phyloP scores from a whole-genome alignment of 1,140 invertebrate species.

The Nomia melanderi region DNA sequence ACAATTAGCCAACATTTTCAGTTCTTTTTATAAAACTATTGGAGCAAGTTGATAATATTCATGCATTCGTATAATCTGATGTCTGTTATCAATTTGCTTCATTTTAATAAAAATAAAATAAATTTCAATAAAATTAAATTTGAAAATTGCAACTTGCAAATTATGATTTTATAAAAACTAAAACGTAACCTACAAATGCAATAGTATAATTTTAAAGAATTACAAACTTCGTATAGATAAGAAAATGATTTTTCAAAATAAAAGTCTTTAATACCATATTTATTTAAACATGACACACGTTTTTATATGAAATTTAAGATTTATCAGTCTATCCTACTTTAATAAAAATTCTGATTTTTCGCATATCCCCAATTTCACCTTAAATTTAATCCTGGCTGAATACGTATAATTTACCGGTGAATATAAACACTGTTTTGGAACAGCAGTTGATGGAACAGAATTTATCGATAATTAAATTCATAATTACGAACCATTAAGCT shows the following conservation, averaged over 20 bases:
- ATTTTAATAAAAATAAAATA: too few relatives aligned
- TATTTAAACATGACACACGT: neutral
- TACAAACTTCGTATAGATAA: too few relatives aligned
- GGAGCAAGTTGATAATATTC: too few relatives aligned
- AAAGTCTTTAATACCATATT: neutral
- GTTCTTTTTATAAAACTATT: too few relatives aligned
- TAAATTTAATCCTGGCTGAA: neutral
- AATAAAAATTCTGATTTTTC: neutral
- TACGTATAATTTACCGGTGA: neutral
- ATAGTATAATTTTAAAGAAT: too few relatives aligned
- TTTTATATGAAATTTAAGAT: neutral
- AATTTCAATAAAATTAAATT: too few relatives aligned
- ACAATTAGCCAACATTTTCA: too few relatives aligned
- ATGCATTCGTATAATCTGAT: too few relatives aligned
- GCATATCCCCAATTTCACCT: neutral
- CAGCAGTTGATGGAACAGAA: neutral
- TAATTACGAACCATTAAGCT: neutral
- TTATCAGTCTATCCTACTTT: neutral
- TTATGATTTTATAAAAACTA: too few relatives aligned
- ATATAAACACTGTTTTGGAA: neutral
- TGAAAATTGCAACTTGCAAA: too few relatives aligned
- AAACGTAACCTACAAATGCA: too few relatives aligned
- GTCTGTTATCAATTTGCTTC: too few relatives aligned
- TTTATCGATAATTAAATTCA: neutral
- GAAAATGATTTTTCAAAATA: neutral